phyloP scores from a whole-genome alignment of 92 coral and sea anemone genomes.

The Pocillopora meandrina region DNA sequence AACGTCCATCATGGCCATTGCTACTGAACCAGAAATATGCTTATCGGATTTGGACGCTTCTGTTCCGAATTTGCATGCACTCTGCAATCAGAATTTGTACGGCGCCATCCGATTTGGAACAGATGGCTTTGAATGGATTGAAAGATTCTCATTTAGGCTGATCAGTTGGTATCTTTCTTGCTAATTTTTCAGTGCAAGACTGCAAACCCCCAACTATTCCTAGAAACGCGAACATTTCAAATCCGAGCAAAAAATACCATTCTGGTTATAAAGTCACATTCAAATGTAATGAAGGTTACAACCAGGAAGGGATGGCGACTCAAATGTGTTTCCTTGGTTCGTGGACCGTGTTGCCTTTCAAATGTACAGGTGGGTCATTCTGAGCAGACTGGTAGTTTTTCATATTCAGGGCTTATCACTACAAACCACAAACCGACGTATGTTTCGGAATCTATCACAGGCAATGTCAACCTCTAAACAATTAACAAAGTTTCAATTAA shows the following conservation, averaged over 20 bases:
- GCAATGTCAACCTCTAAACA: too few relatives aligned
- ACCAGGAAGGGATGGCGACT: slow-evolving; percentile 77
- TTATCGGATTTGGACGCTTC: too few relatives aligned
- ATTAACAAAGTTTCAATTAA: too few relatives aligned
- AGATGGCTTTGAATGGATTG: too few relatives aligned
- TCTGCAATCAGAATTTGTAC: too few relatives aligned
- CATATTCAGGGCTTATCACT: neutral
- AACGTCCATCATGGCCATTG: too few relatives aligned
- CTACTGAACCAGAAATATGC: too few relatives aligned
- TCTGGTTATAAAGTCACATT: slow-evolving; percentile 74
- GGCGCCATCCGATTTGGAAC: too few relatives aligned
- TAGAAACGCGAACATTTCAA: slow-evolving; percentile 56
- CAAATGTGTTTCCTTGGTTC: slow-evolving; percentile 77
- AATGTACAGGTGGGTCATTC: slow-evolving; percentile 63
- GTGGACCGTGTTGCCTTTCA: slow-evolving; percentile 83
- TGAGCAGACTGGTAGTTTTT: neutral
- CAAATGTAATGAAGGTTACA: slow-evolving; percentile 67
- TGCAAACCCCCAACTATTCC: slow-evolving; percentile 65
- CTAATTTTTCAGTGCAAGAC: slow-evolving; percentile 59
- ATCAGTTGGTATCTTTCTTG: neutral
- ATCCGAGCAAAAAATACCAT: slow-evolving; percentile 51
- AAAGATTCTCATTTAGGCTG: neutral
- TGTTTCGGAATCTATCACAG: too few relatives aligned
- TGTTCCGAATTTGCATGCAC: too few relatives aligned
- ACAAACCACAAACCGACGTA: neutral